Evolutionary conservation across 2,888 invertebrate species (phyloP), one percentile per base, ranked within the genome.

Genomic region (Muschampia plurimacula): DNA sequence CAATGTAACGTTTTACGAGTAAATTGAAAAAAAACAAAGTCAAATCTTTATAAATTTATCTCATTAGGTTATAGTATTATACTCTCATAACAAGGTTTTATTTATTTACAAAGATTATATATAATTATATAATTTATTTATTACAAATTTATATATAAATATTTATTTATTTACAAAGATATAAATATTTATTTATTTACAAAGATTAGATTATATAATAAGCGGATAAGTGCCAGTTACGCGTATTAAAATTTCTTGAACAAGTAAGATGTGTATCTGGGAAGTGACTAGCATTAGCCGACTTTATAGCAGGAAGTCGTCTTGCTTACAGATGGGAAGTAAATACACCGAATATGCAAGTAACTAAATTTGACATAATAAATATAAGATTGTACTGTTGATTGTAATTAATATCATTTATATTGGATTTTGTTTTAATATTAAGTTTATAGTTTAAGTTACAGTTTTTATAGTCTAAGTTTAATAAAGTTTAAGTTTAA

Each of bases 241-340:
- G 62, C 36, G 39, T 39, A 55, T 68, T 62, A 62, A 68, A 46
- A 36, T 60, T 46, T 8, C 49, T 60, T 62, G 52, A 62, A 69
- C 69, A 52, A 62, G 59, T 46, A 28, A 62, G 69, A 69, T 62
- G 62, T 13, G 46, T 52, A 63, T 69, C 69, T 69, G 41, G 59
- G 67, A 69, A 69, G 52, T 57, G 57, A 57, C 57, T 66, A 55
- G 28, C 63, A 63, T 69, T 69, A 69, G 28, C 68, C 68, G 68
- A 60, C 69, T 52, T 68, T 22, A 41, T 6, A 63, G 39, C 13
- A 69, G 69, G 69, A 69, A 69, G 62, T 62, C 15, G n/a, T 52
- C 32, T 36, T 60, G 13, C 32, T 32, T n/a, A 64, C 52, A 52
- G 9, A 1, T 52, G 36, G 32, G 66, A 32, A 22, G 12, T 62